phyloP scores from a whole-genome alignment of 2,113 vertebrate genomes.

The Emydura subglobosa region DNA sequence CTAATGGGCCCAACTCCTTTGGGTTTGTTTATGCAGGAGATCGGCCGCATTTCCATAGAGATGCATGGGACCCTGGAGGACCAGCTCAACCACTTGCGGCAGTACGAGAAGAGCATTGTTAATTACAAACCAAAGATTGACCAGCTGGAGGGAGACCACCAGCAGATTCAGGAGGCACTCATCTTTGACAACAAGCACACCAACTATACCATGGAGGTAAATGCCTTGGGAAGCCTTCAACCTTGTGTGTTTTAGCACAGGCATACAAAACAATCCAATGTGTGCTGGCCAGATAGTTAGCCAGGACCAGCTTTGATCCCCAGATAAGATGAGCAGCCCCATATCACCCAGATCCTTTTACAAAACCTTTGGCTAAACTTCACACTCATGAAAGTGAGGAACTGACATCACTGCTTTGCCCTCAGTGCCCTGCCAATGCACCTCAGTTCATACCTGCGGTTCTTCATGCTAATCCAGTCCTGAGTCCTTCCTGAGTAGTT shows the following conservation, averaged over 20 bases:
- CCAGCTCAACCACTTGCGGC: conserved; percentile 93
- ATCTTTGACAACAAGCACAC: conserved; percentile 99
- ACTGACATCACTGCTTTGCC: not conserved
- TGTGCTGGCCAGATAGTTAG: not conserved
- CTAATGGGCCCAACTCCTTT: conserved; percentile 1
- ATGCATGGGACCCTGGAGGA: conserved; percentile 98
- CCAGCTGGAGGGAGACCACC: conserved; percentile 97
- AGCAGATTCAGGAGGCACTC: conserved; percentile 96
- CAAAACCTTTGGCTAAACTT: not conserved
- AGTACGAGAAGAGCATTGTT: conserved; percentile 98
- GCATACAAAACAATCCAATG: not conserved
- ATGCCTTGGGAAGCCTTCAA: not conserved
- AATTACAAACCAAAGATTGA: conserved; percentile 99
- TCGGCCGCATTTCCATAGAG: conserved; percentile 97
- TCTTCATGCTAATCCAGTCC: conserved; percentile 11
- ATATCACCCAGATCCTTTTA: not conserved
- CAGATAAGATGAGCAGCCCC: not conserved
- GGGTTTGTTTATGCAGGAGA: conserved; percentile 85
- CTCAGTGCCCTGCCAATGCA: not conserved
- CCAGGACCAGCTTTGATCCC: not conserved
- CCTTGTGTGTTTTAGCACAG: not conserved
- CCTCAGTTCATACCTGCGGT: not conserved
- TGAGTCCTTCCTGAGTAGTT: not conserved
- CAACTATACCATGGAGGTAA: conserved; percentile 99
- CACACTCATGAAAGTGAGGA: not conserved